phyloP scores from a whole-genome alignment of 1,140 invertebrate genomes.

The Rhyzopertha dominica region DNA sequence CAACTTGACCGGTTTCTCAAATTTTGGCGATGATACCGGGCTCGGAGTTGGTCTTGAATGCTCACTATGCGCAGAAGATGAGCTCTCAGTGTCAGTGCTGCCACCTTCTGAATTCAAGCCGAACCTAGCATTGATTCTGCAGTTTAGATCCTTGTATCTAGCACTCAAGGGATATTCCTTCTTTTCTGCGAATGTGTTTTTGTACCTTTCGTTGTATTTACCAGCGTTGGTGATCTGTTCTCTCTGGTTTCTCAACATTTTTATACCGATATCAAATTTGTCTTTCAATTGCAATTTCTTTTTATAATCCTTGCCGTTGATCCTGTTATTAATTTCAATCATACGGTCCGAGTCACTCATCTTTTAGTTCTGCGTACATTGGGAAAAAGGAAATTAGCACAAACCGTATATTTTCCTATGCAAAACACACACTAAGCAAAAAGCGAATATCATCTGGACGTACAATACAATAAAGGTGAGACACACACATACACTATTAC shows the following conservation, averaged over 20 bases:
- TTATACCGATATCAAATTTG: constrained; percentile 28
- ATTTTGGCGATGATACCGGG: constrained; percentile 5
- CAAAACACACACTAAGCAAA: neutral
- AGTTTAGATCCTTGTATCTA: no score
- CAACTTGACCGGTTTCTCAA: constrained; percentile 3
- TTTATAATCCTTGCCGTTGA: no score
- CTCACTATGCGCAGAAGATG: no score
- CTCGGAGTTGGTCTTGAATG: no score
- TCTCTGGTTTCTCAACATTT: constrained; percentile 33
- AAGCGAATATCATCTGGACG: neutral
- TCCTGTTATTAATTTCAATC: no score
- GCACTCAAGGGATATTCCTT: constrained; percentile 24
- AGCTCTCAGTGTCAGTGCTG: no score
- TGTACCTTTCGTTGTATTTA: constrained; percentile 40
- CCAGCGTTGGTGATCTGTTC: constrained; percentile 35
- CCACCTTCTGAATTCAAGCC: no score
- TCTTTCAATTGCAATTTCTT: no score
- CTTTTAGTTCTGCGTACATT: neutral
- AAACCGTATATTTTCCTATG: neutral
- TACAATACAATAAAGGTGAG: neutral
- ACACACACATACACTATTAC: neutral
- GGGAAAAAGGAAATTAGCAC: neutral
- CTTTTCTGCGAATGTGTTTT: constrained; percentile 32
- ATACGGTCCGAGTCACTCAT: no score
- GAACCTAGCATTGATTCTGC: no score